Conservation (phyloP, 2,888 invertebrate species). For the Athetis lepigone region DNA sequence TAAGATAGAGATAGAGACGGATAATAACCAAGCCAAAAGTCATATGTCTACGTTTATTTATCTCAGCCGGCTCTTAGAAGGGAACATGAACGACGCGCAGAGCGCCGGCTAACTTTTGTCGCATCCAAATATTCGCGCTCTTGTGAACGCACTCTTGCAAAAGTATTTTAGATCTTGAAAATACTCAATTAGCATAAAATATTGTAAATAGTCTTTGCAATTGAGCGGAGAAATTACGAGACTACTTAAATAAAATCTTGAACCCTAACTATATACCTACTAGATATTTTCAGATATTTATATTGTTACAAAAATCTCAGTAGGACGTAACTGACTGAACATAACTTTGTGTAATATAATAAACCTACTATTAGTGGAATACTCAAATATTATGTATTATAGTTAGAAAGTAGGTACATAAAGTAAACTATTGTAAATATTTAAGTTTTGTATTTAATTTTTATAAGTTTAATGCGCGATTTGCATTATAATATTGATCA, state of each 20-base stretch:
- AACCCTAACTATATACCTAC: not conserved
- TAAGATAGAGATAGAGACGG: too few relatives aligned
- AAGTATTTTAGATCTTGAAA: too few relatives aligned
- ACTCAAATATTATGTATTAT: constrained; percentile 46
- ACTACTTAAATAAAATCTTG: constrained; percentile 6
- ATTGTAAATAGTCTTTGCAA: constrained; percentile 42
- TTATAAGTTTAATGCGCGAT: constrained; percentile 35
- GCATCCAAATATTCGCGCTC: too few relatives aligned
- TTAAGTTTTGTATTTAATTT: constrained; percentile 60
- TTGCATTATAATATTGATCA: not conserved
- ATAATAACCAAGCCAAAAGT: too few relatives aligned
- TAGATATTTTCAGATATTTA: constrained; percentile 26
- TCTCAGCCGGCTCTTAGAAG: too few relatives aligned
- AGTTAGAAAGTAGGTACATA: constrained; percentile 26
- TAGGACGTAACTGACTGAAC: constrained; percentile 52
- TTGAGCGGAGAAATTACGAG: constrained; percentile 12
- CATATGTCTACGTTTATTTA: too few relatives aligned
- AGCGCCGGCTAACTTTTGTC: too few relatives aligned
- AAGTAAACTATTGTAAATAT: constrained; percentile 56
- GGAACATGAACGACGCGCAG: too few relatives aligned
- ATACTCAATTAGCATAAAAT: constrained; percentile 27
- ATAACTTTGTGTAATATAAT: constrained; percentile 25
- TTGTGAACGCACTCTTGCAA: too few relatives aligned
- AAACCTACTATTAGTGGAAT: constrained; percentile 42
- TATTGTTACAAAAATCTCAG: constrained; percentile 42